These are phyloP conservation scores for Heloderma charlesbogerti DNA, from an alignment of 2,113 vertebrate species.

Conservation along the genomic window DNA sequence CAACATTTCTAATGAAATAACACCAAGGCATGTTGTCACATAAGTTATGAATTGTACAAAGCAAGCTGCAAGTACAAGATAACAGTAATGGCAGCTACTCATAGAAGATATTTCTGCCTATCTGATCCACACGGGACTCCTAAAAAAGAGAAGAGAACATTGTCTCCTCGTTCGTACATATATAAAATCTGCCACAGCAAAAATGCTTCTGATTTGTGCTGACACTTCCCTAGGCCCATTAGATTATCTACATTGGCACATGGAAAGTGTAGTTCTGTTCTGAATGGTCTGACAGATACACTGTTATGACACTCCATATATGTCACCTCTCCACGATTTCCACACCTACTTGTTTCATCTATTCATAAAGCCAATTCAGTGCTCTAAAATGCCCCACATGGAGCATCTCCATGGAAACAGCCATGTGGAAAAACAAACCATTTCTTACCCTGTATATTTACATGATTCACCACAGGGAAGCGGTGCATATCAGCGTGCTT, in stretches of 20 bases:
- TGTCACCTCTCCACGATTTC: neutral
- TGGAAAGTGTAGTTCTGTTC: conserved; percentile 12
- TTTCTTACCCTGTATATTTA: neutral
- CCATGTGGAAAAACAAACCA: neutral
- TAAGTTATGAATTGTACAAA: conserved; percentile 3
- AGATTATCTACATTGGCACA: neutral
- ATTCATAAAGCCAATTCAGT: neutral
- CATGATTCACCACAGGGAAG: neutral
- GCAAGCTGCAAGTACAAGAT: neutral
- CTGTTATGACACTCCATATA: neutral
- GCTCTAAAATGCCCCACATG: neutral
- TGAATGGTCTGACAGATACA: neutral
- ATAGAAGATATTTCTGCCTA: conserved; percentile 5
- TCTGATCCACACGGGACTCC: neutral
- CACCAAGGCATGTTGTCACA: neutral
- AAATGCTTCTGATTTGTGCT: conserved; percentile 32
- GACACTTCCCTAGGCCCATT: neutral
- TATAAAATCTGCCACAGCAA: neutral
- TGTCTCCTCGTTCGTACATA: neutral
- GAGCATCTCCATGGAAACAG: neutral
- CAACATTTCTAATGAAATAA: conserved; percentile 9
- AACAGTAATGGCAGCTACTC: conserved; percentile 32
- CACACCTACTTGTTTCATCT: neutral
- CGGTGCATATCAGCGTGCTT: neutral
- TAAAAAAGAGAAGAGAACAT: conserved; percentile 27